phyloP scores from a whole-genome alignment of 1,140 invertebrate species.

The Bicyclus anynana region DNA sequence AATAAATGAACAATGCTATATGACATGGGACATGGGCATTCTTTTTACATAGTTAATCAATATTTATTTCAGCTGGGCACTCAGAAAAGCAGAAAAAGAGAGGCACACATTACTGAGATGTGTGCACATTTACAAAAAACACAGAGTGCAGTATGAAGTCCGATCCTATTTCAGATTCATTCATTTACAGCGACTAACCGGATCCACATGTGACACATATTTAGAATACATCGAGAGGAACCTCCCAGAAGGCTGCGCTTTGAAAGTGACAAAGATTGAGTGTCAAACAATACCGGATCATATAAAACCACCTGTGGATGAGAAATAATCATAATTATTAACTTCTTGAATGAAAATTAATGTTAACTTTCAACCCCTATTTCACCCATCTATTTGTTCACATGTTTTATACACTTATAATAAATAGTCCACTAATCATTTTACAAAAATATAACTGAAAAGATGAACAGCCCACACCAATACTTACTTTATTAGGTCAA shows the following conservation, averaged over 20 bases:
- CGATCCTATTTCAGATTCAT: conserved; percentile 94
- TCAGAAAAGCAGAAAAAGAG: conserved; percentile 84
- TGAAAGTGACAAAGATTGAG: conserved; percentile 94
- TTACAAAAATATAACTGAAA: too few species aligned
- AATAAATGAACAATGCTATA: too few species aligned
- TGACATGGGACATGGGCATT: too few species aligned
- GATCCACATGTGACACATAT: conserved; percentile 96
- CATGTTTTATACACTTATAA: too few species aligned
- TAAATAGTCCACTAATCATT: too few species aligned
- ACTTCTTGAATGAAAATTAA: too few species aligned
- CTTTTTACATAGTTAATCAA: too few species aligned
- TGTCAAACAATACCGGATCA: conserved; percentile 78
- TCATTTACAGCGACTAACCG: conserved; percentile 91
- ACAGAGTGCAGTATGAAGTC: conserved; percentile 96
- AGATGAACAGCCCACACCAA: too few species aligned
- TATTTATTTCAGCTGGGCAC: conserved; percentile 80
- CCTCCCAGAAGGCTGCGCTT: conserved; percentile 96
- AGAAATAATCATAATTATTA: conserved; percentile 25
- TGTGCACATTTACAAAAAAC: conserved; percentile 95
- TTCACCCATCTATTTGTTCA: too few species aligned
- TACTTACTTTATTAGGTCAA: too few species aligned
- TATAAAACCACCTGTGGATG: conserved; percentile 57
- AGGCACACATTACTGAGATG: conserved; percentile 91
- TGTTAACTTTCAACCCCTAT: too few species aligned
- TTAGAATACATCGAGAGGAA: conserved; percentile 98